Conservation (phyloP, 2,797 vertebrate species). For the Clamator glandarius region DNA sequence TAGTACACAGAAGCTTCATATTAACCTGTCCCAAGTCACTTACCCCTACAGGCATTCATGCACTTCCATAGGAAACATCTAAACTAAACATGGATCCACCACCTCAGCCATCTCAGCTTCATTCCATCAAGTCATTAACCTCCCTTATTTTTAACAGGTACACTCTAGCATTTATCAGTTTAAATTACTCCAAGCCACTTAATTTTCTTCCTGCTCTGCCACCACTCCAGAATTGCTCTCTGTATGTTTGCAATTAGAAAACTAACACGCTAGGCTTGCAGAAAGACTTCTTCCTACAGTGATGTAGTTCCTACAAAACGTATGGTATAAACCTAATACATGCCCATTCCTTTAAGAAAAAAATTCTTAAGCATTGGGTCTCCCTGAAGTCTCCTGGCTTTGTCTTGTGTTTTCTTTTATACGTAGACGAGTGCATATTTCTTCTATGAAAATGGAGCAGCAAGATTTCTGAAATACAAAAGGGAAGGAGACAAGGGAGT, state of each 20-base stretch:
- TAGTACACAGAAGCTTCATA: neutral
- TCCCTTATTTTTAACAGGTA: neutral
- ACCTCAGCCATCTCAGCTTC: neutral
- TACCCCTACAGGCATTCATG: neutral
- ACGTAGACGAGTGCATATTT: constrained; percentile 83
- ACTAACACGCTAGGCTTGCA: constrained; percentile 18
- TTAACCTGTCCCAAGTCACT: neutral
- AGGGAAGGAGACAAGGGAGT: neutral
- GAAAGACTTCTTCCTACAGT: constrained; percentile 1
- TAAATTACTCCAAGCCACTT: neutral
- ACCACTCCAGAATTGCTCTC: neutral
- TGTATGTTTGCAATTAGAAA: neutral
- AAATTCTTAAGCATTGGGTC: constrained; percentile 77
- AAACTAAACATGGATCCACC: neutral
- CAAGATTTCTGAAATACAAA: constrained; percentile 84
- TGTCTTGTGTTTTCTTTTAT: constrained; percentile 43
- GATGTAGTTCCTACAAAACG: neutral
- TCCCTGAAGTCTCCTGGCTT: constrained; percentile 78
- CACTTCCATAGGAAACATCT: neutral
- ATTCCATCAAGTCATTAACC: neutral
- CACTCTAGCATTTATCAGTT: neutral
- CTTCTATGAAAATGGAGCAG: constrained; percentile 84
- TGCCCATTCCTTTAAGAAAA: neutral
- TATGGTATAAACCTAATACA: neutral
- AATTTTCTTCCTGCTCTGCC: neutral